Percentiles rank a stretch among this genome's conserved stretches.
Conservation (phyloP, 2,888 invertebrate genomes). For the Leptinotarsa rubiginosa region DNA sequence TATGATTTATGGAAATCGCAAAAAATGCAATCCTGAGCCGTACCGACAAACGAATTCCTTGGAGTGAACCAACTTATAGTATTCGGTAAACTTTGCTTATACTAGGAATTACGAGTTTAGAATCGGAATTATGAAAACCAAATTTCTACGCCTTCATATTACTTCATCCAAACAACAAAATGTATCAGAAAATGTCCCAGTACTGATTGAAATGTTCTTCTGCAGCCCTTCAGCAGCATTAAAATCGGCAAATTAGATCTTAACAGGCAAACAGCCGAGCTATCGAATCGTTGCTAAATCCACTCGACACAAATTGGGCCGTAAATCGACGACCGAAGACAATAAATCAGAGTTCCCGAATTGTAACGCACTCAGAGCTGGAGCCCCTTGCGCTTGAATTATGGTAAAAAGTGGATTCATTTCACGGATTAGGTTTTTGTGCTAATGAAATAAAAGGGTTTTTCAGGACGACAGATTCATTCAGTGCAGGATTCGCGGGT, state of each 20-base stretch:
- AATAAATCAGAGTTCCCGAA: slow-evolving; percentile 63
- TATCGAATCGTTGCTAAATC: slow-evolving; percentile 63
- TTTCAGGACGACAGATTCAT: slow-evolving; percentile 9
- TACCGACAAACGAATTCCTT: too few relatives aligned
- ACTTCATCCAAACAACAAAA: too few relatives aligned
- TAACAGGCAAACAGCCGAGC: slow-evolving; percentile 37
- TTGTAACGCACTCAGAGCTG: slow-evolving; percentile 56
- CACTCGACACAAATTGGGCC: slow-evolving; percentile 66
- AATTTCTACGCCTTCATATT: too few relatives aligned
- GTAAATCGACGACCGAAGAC: slow-evolving; percentile 65
- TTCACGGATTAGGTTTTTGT: slow-evolving; percentile 64
- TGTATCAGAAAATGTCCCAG: too few relatives aligned
- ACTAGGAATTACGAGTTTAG: too few relatives aligned
- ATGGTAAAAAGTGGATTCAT: slow-evolving; percentile 60
- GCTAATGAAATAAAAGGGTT: slow-evolving; percentile 59
- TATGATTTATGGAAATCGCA: too few relatives aligned
- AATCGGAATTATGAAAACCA: too few relatives aligned
- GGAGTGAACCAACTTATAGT: too few relatives aligned
- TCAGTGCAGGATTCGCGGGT: background rate
- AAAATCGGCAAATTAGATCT: slow-evolving; percentile 35
- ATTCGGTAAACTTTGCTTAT: too few relatives aligned
- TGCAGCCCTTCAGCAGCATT: background rate
- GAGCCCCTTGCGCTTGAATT: slow-evolving; percentile 39
- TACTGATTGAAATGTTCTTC: background rate
- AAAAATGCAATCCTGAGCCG: too few relatives aligned